phyloP scores from a whole-genome alignment of 2,888 invertebrate genomes.

The Zonitis immaculata region DNA sequence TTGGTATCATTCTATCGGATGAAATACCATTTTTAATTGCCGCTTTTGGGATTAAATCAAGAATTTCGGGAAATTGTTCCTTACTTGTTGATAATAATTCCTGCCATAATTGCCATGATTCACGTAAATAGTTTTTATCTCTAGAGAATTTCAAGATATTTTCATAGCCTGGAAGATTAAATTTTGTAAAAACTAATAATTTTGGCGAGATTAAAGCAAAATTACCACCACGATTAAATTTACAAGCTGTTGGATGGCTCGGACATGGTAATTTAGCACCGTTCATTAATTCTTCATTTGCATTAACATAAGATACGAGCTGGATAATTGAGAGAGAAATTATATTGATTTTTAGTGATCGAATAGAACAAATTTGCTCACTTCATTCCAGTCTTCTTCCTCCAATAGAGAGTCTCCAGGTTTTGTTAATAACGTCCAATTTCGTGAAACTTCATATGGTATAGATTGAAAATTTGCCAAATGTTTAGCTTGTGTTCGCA shows the following conservation, averaged over 20 bases:
- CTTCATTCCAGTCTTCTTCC: conserved; percentile 53
- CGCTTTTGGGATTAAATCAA: conserved; percentile 33
- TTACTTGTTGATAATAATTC: conserved; percentile 18
- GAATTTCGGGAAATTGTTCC: conserved; percentile 25
- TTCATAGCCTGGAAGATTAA: conserved; percentile 22
- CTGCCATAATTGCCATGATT: conserved; percentile 37
- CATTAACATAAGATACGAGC: conserved; percentile 21
- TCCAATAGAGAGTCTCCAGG: conserved; percentile 53
- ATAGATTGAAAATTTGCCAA: conserved; percentile 28
- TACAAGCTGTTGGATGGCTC: not conserved
- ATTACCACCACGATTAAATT: conserved; percentile 5
- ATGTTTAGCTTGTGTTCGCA: conserved; percentile 46
- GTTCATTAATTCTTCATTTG: conserved; percentile 15
- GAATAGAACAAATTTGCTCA: conserved; percentile 33
- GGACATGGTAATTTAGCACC: conserved; percentile 2
- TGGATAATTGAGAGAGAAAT: conserved; percentile 9
- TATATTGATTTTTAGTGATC: no score
- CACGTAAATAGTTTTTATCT: conserved; percentile 25
- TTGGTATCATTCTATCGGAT: no score
- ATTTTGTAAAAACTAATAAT: not conserved
- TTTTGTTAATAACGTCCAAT: conserved; percentile 51
- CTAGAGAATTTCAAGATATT: conserved; percentile 27
- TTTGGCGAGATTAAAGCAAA: not conserved
- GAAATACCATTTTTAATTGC: conserved; percentile 36
- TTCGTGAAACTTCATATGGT: conserved; percentile 46